A percentile compares a stretch with the other conserved stretches of the same genome.
phyloP scores from a whole-genome alignment of 2,888 invertebrate genomes.

The Galerucella nymphaeae region DNA sequence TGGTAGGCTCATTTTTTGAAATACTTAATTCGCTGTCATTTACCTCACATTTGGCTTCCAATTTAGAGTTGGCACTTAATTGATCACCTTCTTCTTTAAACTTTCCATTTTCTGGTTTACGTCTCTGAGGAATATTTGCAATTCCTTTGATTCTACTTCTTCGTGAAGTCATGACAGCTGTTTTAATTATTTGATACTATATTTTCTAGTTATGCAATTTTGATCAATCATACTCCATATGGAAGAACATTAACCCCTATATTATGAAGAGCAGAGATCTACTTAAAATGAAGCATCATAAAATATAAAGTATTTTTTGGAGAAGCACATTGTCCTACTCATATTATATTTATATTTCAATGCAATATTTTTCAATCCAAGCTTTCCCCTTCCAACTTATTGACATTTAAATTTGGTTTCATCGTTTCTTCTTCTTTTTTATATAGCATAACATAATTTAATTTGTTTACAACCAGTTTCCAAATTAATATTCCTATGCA shows the following conservation, averaged over 20 bases:
- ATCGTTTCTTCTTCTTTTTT: no score
- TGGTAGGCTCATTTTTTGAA: conserved; percentile 5
- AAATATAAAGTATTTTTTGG: no score
- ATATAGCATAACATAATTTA: not conserved
- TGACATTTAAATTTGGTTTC: not conserved
- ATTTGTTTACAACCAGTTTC: not conserved
- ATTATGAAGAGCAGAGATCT: not conserved
- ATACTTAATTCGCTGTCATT: conserved; percentile 10
- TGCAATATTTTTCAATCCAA: not conserved
- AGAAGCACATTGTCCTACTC: not conserved
- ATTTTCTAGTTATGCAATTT: not conserved
- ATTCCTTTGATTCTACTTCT: conserved; percentile 80
- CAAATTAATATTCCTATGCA: not conserved
- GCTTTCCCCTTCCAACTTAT: not conserved
- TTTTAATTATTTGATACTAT: not conserved
- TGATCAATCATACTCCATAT: not conserved
- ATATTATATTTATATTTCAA: not conserved
- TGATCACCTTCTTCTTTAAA: conserved; percentile 19
- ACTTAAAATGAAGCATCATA: not conserved
- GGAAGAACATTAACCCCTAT: not conserved
- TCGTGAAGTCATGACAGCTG: conserved; percentile 70
- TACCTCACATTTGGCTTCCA: not conserved
- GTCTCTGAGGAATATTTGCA: conserved; percentile 73
- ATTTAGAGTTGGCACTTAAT: not conserved
- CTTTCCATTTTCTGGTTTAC: conserved; percentile 56